A percentile compares a stretch with the other conserved stretches of the same genome.
Conservation (phyloP, 2,113 vertebrate genomes). For the Cavia aperea region DNA sequence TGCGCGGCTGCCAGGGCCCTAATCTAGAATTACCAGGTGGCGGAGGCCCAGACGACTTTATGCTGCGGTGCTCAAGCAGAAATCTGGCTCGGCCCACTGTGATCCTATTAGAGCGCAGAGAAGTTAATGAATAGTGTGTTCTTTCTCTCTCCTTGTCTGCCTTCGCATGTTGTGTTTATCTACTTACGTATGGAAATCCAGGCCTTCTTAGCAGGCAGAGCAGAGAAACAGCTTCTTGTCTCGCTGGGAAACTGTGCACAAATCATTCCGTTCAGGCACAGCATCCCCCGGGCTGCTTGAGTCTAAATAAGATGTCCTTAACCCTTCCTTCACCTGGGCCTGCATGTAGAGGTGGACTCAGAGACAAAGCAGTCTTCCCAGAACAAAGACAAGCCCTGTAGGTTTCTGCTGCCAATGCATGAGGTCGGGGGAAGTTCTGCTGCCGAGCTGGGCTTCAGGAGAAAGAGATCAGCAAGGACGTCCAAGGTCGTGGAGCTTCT, state of each 20-base stretch:
- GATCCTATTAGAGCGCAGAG: slow-evolving; percentile 21
- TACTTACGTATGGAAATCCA: slow-evolving; percentile 49
- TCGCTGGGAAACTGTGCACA: background rate
- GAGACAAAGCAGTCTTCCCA: background rate
- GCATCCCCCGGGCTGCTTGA: background rate
- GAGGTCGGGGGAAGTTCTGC: background rate
- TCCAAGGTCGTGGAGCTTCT: accelerated
- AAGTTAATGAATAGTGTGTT: slow-evolving; percentile 30
- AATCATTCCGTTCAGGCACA: background rate
- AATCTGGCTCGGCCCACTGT: background rate
- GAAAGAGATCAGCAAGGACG: accelerated
- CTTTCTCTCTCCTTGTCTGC: background rate
- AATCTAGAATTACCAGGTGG: background rate
- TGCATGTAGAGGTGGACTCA: too few relatives aligned
- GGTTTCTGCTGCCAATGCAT: background rate
- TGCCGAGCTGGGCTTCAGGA: accelerated
- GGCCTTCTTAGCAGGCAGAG: slow-evolving; percentile 31
- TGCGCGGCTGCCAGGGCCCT: accelerated
- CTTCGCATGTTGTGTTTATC: background rate
- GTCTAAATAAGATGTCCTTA: background rate
- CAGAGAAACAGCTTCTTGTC: background rate
- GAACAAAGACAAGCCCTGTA: background rate
- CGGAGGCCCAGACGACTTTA: background rate
- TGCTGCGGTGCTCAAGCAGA: background rate
- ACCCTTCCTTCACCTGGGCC: background rate